Percentiles rank a stretch among this genome's conserved stretches.
These are phyloP conservation scores for Halichoeres trimaculatus DNA, from an alignment of 2,113 vertebrate species.

Conservation along the genomic window DNA sequence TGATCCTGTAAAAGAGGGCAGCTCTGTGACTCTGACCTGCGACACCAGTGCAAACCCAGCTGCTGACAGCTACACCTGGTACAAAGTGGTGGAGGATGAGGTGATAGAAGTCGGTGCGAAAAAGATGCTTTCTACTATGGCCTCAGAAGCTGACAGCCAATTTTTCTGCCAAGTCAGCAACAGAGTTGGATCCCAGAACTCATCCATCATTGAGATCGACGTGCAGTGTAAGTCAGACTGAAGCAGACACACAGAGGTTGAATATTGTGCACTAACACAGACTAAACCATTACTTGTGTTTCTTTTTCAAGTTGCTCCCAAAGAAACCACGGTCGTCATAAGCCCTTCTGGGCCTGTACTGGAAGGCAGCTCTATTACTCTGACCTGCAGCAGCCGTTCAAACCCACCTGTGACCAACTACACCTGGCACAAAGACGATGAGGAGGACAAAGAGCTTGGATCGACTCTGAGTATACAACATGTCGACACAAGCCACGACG, in stretches of 20 bases:
- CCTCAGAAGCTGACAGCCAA: constrained; percentile 37
- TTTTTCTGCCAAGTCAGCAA: constrained; percentile 70
- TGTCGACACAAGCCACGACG: constrained; percentile 31
- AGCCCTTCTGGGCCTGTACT: constrained; percentile 46
- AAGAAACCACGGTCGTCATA: constrained; percentile 54
- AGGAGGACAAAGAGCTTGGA: constrained; percentile 28
- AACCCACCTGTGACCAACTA: constrained; percentile 75
- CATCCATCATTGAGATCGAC: constrained; percentile 60
- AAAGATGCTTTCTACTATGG: neutral
- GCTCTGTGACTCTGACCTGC: constrained; percentile 70
- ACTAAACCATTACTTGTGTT: neutral
- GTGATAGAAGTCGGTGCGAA: constrained; percentile 25
- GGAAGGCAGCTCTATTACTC: constrained; percentile 64
- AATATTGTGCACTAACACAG: neutral
- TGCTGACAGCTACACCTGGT: constrained; percentile 75
- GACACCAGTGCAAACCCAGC: constrained; percentile 68
- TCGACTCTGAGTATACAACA: constrained; percentile 10
- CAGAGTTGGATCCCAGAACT: constrained; percentile 65
- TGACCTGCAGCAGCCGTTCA: constrained; percentile 72
- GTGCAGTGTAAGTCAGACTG: constrained; percentile 63
- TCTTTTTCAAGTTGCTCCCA: constrained; percentile 69
- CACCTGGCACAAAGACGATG: constrained; percentile 74
- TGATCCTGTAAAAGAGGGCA: constrained; percentile 58
- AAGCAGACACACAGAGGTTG: neutral
- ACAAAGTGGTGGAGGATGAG: constrained; percentile 52